Evolutionary conservation across 2,888 invertebrate species (phyloP).

Genomic region (Antitype chi): DNA sequence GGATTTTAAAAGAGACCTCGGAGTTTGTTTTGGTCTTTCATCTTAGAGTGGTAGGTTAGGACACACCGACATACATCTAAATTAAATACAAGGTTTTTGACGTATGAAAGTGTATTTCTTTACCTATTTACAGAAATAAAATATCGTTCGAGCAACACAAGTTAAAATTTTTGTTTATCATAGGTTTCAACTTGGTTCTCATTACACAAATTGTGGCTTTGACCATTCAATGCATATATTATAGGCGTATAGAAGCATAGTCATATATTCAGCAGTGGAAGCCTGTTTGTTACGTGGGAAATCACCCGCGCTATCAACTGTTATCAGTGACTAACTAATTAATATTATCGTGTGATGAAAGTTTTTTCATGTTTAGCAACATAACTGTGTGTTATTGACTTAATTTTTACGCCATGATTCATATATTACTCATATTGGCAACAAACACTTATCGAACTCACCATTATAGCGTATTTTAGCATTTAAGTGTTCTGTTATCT

Average conservation of each 20-base stretch:
- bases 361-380: conserved; percentile 19
- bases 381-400: conserved; percentile 4
- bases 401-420: conserved; percentile 39
- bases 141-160: too few species aligned
- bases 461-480: background rate
- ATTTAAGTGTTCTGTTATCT: conserved; percentile 28
- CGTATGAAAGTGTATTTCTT: too few species aligned
- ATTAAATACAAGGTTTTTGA: too few species aligned
- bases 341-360: conserved; percentile 18
- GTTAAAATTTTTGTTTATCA: too few species aligned
- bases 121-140: too few species aligned
- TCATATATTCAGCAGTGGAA: background rate
- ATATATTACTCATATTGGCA: conserved; percentile 33
- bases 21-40: too few species aligned
- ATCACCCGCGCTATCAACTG: background rate
- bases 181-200: too few species aligned
- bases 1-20: too few species aligned
- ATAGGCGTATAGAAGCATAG: background rate
- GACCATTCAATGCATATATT: too few species aligned
- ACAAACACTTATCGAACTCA: background rate
- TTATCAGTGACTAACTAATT: conserved; percentile 19
- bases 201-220: background rate
- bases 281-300: background rate
- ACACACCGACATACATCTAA: too few species aligned
- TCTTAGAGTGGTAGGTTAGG: too few species aligned